Base-by-base conservation (phyloP, 1,140 invertebrate genomes). In the Amyelois transitella region DNA sequence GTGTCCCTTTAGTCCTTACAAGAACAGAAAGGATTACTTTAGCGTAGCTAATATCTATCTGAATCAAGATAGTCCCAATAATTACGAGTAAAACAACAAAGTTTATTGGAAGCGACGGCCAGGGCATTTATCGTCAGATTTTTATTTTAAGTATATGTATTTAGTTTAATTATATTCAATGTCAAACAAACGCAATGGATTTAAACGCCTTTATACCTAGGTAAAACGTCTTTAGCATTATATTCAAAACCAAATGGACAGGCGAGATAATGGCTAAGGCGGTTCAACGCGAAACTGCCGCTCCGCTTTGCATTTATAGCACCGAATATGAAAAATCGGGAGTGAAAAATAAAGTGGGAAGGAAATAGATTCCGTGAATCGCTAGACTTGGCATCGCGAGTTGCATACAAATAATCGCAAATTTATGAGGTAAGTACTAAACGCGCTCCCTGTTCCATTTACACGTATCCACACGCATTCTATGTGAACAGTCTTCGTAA, bases 221-320 rank as follows among this genome's bases (percentile, higher is more conserved):
- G n/a, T n/a, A n/a, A n/a, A n/a, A n/a, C n/a, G n/a, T n/a, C n/a
- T n/a, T n/a, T n/a, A n/a, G n/a, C n/a, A 63, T 63, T 65, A 62
- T 62, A 60, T 65, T 54, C 55, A 45, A 45, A 60, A 60, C 53
- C 61, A 70, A 72, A 70, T 67, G 67, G 70, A 67, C 50, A 50
- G 53, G 52, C 44, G 43, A 48, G 64, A 61, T 72, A 75, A 72
- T 64, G 60, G 66, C 53, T 18, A 48, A 44, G 62, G 51, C 62
- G 51, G 55, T 59, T 53, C 56, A 49, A 58, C 48, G 55, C 58
- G 48, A 64, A 70, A 72, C 72, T 69, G 69, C 65, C 63, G 52
- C 61, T 56, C 60, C 65, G 58, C 65, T 73, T 73, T 73, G 71
- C 71, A 73, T 73, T 73, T 70, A 73, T 66, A 73, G 71, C 61